Evolutionary conservation across 2,888 invertebrate species (phyloP).

Genomic region (Ophraella communa): DNA sequence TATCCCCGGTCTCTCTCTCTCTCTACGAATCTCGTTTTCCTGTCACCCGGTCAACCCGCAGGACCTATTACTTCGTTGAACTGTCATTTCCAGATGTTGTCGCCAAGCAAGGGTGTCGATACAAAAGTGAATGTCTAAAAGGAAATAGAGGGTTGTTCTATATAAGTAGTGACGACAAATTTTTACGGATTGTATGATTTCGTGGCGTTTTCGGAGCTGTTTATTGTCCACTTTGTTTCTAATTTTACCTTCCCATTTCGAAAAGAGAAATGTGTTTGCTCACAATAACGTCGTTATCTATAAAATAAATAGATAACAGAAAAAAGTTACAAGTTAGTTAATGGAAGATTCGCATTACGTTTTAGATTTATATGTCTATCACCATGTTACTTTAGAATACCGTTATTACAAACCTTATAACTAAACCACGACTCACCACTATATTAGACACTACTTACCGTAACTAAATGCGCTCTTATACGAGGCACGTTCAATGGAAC

Average conservation of each 20-base stretch:
- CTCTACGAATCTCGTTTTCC: constrained; percentile 17
- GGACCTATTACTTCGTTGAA: constrained; percentile 52
- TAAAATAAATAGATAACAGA: too few relatives aligned
- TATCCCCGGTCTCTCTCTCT: constrained; percentile 44
- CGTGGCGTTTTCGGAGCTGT: neutral
- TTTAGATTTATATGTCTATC: too few relatives aligned
- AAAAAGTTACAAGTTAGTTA: too few relatives aligned
- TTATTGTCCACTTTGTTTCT: neutral
- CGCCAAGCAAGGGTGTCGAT: constrained; percentile 31
- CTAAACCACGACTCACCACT: too few relatives aligned
- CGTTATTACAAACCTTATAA: too few relatives aligned
- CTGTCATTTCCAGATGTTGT: constrained; percentile 56
- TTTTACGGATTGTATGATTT: neutral
- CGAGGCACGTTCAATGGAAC: too few relatives aligned
- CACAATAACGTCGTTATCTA: too few relatives aligned
- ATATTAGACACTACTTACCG: too few relatives aligned
- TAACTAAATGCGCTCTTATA: too few relatives aligned
- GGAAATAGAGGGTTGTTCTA: constrained; percentile 20
- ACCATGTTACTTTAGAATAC: too few relatives aligned
- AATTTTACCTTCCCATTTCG: neutral
- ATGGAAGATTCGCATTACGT: too few relatives aligned
- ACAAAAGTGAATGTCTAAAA: constrained; percentile 26
- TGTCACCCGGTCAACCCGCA: constrained; percentile 49
- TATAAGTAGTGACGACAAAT: neutral
- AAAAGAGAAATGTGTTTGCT: neutral